These are phyloP conservation scores for Polia nebulosa DNA, from an alignment of 2,888 invertebrate genomes.

Conservation along the genomic window DNA sequence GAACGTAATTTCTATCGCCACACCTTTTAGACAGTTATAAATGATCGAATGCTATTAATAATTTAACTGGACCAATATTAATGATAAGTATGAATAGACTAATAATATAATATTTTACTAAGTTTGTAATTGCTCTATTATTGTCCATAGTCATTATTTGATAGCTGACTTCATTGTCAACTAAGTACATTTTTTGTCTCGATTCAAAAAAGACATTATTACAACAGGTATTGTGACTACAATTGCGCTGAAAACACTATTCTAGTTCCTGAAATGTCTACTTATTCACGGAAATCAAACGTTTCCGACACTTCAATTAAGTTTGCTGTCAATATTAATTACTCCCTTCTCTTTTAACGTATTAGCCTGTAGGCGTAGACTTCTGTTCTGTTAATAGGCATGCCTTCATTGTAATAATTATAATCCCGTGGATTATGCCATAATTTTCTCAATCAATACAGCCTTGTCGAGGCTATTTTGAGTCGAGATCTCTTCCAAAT, in stretches of 20 bases:
- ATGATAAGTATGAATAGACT: constrained; percentile 13
- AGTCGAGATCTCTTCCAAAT: neutral
- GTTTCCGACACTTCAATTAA: constrained; percentile 51
- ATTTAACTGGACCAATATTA: constrained; percentile 58
- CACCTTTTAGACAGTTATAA: constrained; percentile 59
- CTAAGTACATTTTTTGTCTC: constrained; percentile 22
- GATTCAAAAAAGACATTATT: constrained; percentile 14
- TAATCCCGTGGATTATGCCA: neutral
- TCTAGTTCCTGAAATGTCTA: constrained; percentile 49
- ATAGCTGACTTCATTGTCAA: constrained; percentile 37
- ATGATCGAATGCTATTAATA: constrained; percentile 71
- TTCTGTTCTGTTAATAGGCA: constrained; percentile 8
- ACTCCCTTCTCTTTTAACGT: constrained; percentile 48
- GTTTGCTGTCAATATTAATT: constrained; percentile 46
- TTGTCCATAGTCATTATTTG: constrained; percentile 30
- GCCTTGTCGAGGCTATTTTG: neutral
- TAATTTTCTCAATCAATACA: neutral
- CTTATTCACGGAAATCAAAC: constrained; percentile 50
- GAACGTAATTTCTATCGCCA: constrained; percentile 66
- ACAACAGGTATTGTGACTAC: constrained; percentile 13
- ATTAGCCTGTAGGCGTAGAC: neutral
- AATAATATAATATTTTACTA: constrained; percentile 9
- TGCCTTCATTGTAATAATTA: neutral
- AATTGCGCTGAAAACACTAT: constrained; percentile 13
- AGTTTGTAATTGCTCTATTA: constrained; percentile 36